Evolutionary conservation across 2,888 invertebrate species (phyloP).

Genomic region (Heliconius sara): DNA sequence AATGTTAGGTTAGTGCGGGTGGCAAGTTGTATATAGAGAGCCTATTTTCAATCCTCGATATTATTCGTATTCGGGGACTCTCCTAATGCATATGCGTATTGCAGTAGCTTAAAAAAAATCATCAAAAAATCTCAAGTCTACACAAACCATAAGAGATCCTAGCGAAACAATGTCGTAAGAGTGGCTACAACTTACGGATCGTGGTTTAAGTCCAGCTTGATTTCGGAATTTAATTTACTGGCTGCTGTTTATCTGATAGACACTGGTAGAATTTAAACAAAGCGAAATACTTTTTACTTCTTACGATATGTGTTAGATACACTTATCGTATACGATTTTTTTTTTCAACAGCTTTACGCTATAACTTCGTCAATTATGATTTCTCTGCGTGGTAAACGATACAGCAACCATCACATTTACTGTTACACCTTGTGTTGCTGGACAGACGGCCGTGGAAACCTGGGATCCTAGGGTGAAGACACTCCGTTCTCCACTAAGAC

Average conservation of each 20-base stretch:
- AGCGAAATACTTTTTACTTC: slow-evolving; percentile 23
- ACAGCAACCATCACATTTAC: background rate
- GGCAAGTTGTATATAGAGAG: too few species aligned
- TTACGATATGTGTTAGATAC: background rate
- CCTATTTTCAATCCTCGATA: too few species aligned
- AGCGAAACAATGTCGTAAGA: slow-evolving; percentile 49
- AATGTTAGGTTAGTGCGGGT: too few species aligned
- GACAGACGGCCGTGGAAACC: too few species aligned
- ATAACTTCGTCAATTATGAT: too few species aligned
- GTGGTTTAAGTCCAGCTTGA: slow-evolving; percentile 47
- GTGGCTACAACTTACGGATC: slow-evolving; percentile 49
- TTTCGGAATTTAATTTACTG: slow-evolving; percentile 47
- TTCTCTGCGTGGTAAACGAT: background rate
- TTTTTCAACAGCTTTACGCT: background rate
- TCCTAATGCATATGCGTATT: too few species aligned
- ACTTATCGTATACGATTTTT: background rate
- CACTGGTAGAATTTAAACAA: slow-evolving; percentile 26
- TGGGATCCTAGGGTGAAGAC: background rate
- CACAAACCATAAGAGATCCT: slow-evolving; percentile 39
- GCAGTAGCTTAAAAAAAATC: background rate
- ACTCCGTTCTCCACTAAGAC: background rate
- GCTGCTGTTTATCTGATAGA: slow-evolving; percentile 46
- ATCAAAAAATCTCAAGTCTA: slow-evolving; percentile 8
- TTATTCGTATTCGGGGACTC: too few species aligned
- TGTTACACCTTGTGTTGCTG: background rate